Evolutionary conservation across 2,888 invertebrate species (phyloP), one percentile per base, ranked within the genome.

Genomic region (Nysson spinosus): DNA sequence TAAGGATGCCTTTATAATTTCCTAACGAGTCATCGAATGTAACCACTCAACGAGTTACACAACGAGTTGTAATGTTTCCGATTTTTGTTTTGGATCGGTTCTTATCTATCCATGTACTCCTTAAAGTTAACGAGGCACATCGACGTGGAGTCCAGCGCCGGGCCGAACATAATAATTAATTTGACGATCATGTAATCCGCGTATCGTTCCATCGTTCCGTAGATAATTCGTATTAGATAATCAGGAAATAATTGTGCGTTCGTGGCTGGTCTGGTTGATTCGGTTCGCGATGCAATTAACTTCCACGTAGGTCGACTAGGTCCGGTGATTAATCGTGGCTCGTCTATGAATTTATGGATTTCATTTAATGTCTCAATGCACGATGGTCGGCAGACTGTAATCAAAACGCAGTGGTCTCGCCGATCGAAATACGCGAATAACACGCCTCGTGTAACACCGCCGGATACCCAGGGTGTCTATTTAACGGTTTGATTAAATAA

Each of bases 291-390:
- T 32, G 74, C 54, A 74, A 74, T 74, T 74, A 74, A 68, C 74
- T 68, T 71, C 68, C 68, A 60, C 71, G 47, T 50, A 58, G 19
- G 12, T 37, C 56, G 54, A n/a, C 32, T 35, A 46, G 52, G 54
- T 50, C 49, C 9, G 2, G 70, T 75, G 75, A 75, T 75, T 75
- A 75, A 75, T 75, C 76, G 75, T 51, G 67, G 60, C 75, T 65
- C 67, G 76, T 74, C 77, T 60, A 71, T 70, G 75, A 77, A 78
- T 81, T 81, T 78, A 79, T 80, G 75, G 76, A 76, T 78, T 79
- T 75, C 80, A 78, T 79, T 79, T 81, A 75, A 76, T 75, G 76
- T 75, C 75, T 75, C 76, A 75, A 75, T 75, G 75, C 50, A 39
- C 61, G 62, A 55, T 37, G 47, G 56, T 56, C 44, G 55, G 58